Evolutionary conservation across 2,797 vertebrate genomes (phyloP).

Genomic region (Rousettus madagascariensis): DNA sequence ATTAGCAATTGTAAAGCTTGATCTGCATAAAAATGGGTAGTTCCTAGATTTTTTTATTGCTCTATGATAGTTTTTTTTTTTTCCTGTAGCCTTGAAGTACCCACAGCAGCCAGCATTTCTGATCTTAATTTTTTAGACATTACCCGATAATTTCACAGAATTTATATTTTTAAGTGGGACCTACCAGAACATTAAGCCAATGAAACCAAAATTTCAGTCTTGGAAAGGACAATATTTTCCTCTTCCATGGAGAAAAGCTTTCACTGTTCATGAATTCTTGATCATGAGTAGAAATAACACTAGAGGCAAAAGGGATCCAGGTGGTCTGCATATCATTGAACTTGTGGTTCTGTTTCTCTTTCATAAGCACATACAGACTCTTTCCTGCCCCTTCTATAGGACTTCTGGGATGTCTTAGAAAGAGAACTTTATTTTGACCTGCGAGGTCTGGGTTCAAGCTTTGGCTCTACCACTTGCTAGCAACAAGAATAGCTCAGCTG

Average conservation of each 20-base stretch:
- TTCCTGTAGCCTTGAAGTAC: neutral
- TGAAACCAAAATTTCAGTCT: neutral
- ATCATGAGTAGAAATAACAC: neutral
- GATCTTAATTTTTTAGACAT: neutral
- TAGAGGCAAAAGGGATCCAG: neutral
- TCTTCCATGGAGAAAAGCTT: neutral
- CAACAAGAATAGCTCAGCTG: neutral
- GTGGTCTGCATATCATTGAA: neutral
- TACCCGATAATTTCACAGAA: neutral
- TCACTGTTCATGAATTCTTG: neutral
- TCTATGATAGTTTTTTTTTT: neutral
- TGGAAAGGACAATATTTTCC: neutral
- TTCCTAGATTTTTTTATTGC: neutral
- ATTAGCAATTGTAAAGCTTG: neutral
- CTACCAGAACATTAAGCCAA: neutral
- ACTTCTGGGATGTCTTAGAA: neutral
- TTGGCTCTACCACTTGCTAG: neutral
- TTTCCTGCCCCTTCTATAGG: neutral
- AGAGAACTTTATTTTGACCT: neutral
- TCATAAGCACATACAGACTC: neutral
- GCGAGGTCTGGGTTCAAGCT: neutral
- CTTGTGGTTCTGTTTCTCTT: neutral
- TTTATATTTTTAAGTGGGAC: neutral
- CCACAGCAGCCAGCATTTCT: neutral
- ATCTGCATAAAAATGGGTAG: neutral